Base-by-base conservation (phyloP, 2,888 invertebrate genomes). In the Drosophila robusta region DNA sequence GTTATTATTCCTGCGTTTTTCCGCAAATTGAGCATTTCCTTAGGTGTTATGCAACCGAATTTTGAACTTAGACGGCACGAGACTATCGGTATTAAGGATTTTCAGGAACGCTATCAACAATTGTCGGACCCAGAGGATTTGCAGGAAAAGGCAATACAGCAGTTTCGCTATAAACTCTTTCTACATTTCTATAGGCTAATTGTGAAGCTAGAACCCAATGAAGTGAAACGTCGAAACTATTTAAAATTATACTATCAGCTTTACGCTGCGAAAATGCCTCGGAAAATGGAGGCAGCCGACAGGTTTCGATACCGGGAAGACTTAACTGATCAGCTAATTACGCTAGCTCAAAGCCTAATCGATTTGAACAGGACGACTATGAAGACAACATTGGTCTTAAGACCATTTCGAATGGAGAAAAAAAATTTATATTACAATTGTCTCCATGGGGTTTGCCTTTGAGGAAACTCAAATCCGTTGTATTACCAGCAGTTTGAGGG, bases 111-210 rank as follows among this genome's bases (percentile, higher is more conserved):
- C 7, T 78, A 78, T 12, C 51, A 41, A 6, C 16, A 45, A 9
- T 12, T 47, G 3, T 45, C 51, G 2, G 11, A 14, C 0, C 18
- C 5, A 3, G 12, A 9, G 4, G 46, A 69, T 45, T 7, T 8
- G 0, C 34, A 60, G 6, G 50, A 49, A 0, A 34, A 11, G 1
- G 3, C 12, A 0, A 18, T 75, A 3, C 52, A 41, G 4, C 45
- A 73, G 3, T 24, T 50, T 0, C 50, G 66, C 1, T 24, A 36
- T 4, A 49, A 52, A 6, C 24, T 83, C 2, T 68, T 80, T 18
- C n/a, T 63, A 6, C 58, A 65, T 24, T 47, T 77, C 0, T 70
- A 74, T 39, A 51, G 63, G 8, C 32, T 69, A 22, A 29, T 81
- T 2, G 1, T 41, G 0, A 49, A 60, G 0, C 7, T 64, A 1